These are phyloP conservation scores for Cherax quadricarinatus DNA, from an alignment of 1,140 invertebrate species.

Conservation along the genomic window DNA sequence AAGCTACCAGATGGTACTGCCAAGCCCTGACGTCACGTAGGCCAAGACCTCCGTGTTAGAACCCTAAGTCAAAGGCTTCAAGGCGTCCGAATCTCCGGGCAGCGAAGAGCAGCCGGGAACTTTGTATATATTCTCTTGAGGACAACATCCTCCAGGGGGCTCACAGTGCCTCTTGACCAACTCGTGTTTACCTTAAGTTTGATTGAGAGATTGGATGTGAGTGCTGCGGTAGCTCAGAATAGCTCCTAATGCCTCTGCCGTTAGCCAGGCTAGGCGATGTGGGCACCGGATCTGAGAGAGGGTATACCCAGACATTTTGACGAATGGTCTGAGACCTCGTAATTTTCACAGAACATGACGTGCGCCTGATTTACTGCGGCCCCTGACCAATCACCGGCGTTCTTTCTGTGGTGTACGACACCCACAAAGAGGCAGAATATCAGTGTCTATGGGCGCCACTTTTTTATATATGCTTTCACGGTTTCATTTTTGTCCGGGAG, in stretches of 20 bases:
- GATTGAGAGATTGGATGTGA: background rate
- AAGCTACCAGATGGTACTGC: conserved; percentile 39
- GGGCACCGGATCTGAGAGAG: background rate
- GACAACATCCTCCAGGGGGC: background rate
- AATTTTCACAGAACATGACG: conserved; percentile 72
- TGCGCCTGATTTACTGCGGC: conserved; percentile 60
- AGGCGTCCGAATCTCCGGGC: conserved; percentile 26
- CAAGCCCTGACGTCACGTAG: conserved; percentile 28
- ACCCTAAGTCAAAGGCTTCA: conserved; percentile 32
- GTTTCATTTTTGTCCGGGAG: conserved; percentile 8
- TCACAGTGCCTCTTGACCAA: background rate
- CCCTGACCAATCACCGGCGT: conserved; percentile 61
- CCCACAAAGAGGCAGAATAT: conserved; percentile 31
- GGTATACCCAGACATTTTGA: conserved; percentile 63
- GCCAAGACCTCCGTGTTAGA: conserved; percentile 15
- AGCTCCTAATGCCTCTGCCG: conserved; percentile 24
- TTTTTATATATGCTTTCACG: conserved; percentile 17
- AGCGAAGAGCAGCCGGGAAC: background rate
- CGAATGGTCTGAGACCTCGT: conserved; percentile 61
- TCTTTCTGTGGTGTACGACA: conserved; percentile 52
- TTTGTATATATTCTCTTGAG: background rate
- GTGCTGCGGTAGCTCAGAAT: background rate
- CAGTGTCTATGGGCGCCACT: background rate
- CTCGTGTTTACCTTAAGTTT: background rate
- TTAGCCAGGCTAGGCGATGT: conserved; percentile 7